phyloP scores from a whole-genome alignment of 2,113 vertebrate genomes.

The Castor canadensis region DNA sequence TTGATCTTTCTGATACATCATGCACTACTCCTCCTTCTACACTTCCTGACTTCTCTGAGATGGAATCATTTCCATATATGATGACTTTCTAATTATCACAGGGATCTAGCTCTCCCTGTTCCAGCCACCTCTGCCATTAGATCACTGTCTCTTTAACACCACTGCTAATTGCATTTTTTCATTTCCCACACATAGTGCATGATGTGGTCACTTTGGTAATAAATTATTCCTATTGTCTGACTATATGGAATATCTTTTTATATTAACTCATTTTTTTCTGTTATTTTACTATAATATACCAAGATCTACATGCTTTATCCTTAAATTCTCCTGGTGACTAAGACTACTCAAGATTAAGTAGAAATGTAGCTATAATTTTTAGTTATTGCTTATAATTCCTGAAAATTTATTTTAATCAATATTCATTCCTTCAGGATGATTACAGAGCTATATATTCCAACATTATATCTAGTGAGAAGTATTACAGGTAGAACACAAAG shows the following conservation, averaged over 20 bases:
- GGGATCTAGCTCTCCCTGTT: not conserved
- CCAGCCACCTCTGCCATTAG: slow-evolving; percentile 52
- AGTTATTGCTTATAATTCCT: not conserved
- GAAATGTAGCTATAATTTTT: not conserved
- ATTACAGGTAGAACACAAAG: not conserved
- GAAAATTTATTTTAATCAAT: not conserved
- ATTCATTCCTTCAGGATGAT: not conserved
- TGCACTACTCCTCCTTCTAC: not conserved
- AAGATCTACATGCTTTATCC: not conserved
- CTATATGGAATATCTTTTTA: not conserved
- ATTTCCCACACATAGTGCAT: slow-evolving; percentile 40
- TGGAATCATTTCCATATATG: slow-evolving; percentile 54
- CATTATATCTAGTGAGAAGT: not conserved
- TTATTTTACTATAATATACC: not conserved
- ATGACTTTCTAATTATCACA: slow-evolving; percentile 18
- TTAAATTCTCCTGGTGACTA: not conserved
- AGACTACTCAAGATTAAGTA: not conserved
- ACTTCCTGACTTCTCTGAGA: not conserved
- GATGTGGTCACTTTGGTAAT: not conserved
- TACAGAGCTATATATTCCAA: not conserved
- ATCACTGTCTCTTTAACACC: slow-evolving; percentile 19
- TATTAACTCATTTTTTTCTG: not conserved
- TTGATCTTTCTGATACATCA: slow-evolving; percentile 29
- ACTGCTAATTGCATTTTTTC: slow-evolving; percentile 27
- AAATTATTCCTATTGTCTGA: not conserved